phyloP scores from a whole-genome alignment of 2,797 vertebrate species.

The Ctenosaura bakeri region DNA sequence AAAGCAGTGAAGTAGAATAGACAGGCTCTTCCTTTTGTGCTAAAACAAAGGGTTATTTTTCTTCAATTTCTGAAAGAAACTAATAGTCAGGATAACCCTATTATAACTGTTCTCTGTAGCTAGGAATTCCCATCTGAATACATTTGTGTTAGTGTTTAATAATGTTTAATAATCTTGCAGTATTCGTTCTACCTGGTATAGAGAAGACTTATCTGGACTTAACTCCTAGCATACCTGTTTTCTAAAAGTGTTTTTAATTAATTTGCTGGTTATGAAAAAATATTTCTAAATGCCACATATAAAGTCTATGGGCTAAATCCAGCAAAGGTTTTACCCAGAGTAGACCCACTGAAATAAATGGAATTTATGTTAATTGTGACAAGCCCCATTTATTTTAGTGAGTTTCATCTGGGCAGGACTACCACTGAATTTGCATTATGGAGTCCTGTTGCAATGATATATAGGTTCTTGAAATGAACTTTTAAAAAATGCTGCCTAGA shows the following conservation, averaged over 20 bases:
- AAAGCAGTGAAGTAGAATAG: background rate
- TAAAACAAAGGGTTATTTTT: background rate
- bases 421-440: background rate
- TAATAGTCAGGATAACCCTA: background rate
- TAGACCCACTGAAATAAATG: background rate
- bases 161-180: background rate
- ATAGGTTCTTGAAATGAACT: constrained; percentile 60
- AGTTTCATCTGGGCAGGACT: background rate
- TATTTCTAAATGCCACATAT: constrained; percentile 4
- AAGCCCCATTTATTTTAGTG: background rate
- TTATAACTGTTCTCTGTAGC: constrained; percentile 37
- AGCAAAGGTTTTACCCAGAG: constrained; percentile 11
- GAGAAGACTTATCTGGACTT: constrained; percentile 19
- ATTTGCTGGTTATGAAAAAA: constrained; percentile 16
- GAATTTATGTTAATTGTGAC: background rate
- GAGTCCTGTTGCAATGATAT: constrained; percentile 42
- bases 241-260: constrained; percentile 46
- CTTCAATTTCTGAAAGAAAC: constrained; percentile 30
- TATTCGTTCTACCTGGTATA: background rate
- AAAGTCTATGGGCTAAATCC: constrained; percentile 38
- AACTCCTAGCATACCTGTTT: constrained; percentile 20
- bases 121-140: constrained; percentile 11
- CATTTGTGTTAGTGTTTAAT: background rate
- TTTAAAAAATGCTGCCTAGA: constrained; percentile 43
- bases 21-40: background rate